A percentile compares a stretch with the other conserved stretches of the same genome.
Evolutionary conservation across 2,888 invertebrate genomes (phyloP).

Genomic region (Tipula unca): DNA sequence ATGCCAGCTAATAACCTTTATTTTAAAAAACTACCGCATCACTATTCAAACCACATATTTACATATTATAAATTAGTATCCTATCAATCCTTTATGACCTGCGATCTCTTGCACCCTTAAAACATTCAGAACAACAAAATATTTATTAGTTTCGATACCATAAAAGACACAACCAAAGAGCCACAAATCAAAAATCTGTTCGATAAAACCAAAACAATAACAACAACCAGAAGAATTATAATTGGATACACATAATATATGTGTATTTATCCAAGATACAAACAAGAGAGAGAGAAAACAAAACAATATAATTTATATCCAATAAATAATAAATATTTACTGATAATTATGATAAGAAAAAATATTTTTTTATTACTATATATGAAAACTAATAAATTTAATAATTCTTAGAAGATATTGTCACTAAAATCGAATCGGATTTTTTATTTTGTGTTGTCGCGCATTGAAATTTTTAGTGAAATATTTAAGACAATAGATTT

Average conservation of each 20-base stretch:
- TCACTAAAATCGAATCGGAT: not conserved
- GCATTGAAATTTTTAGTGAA: not conserved
- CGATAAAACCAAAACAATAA: not conserved
- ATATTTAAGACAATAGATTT: not conserved
- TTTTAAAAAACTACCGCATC: no score
- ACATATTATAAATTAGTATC: not conserved
- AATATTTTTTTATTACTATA: not conserved
- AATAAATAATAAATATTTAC: slow-evolving; percentile 14
- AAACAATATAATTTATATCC: not conserved
- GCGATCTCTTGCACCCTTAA: not conserved
- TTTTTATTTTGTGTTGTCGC: not conserved
- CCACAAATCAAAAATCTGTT: not conserved
- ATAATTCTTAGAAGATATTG: not conserved
- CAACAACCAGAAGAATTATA: not conserved
- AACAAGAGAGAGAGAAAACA: no score
- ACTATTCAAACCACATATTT: not conserved
- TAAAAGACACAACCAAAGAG: not conserved
- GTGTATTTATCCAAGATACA: not conserved
- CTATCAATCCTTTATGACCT: not conserved
- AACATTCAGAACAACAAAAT: not conserved
- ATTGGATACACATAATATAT: not conserved
- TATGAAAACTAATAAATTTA: not conserved
- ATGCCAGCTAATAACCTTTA: no score
- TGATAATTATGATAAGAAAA: slow-evolving; percentile 2
- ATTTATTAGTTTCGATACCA: not conserved